These are phyloP conservation scores for Theonella swinhoei DNA, from an alignment of 37 sponge, comb jelly and placozoan genomes.

Conservation along the genomic window DNA sequence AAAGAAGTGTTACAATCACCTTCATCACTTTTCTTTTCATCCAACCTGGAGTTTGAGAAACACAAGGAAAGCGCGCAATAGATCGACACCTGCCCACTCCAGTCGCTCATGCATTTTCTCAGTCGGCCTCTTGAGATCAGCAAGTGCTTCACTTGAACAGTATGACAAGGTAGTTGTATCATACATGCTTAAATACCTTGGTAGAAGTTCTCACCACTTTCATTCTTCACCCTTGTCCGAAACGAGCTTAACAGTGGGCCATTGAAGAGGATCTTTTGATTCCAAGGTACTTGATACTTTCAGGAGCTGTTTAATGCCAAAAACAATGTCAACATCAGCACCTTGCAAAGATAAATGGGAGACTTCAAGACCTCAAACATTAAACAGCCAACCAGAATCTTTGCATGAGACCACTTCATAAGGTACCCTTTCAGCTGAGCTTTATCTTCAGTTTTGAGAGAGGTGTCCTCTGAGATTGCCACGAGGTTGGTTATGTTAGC, in stretches of 20 bases:
- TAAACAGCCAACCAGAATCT: constrained; percentile 41
- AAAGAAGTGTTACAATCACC: no score
- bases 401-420: constrained; percentile 18
- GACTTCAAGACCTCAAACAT: constrained; percentile 47
- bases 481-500: constrained; percentile 35
- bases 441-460: constrained; percentile 26
- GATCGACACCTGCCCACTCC: constrained; percentile 53
- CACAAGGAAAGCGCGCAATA: constrained; percentile 18
- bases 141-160: constrained; percentile 5
- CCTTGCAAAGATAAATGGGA: not conserved
- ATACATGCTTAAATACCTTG: constrained; percentile 4
- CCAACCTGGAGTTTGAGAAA: no score
- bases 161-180: not conserved
- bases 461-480: constrained; percentile 11
- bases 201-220: constrained; percentile 15
- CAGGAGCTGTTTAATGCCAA: constrained; percentile 12
- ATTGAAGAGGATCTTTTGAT: constrained; percentile 13
- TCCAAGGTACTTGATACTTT: not conserved
- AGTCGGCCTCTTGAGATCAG: constrained; percentile 30
- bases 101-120: constrained; percentile 43
- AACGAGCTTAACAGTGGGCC: constrained; percentile 21
- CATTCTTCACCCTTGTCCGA: not conserved
- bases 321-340: not conserved
- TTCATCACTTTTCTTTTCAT: no score
- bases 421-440: constrained; percentile 44